A percentile compares a stretch with the other conserved stretches of the same genome.
Evolutionary conservation across 2,113 vertebrate species (phyloP).

Genomic region (Syngnathoides biaculeatus): DNA sequence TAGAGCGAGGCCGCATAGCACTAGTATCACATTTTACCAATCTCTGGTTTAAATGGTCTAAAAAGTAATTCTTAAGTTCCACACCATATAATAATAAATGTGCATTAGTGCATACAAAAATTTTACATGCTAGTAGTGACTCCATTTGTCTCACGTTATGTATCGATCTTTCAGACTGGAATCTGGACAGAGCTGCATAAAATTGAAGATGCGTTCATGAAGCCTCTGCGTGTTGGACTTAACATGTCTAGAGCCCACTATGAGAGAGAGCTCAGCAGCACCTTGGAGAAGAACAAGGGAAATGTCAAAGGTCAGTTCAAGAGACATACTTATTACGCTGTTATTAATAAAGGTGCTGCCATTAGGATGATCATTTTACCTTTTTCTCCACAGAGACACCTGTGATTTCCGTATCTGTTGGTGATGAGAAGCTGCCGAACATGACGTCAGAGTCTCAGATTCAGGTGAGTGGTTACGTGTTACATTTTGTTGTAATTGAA

Average conservation of each 20-base stretch:
- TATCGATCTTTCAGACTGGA: conserved; percentile 75
- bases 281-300: conserved; percentile 67
- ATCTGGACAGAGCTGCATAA: conserved; percentile 86
- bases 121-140: not conserved
- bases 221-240: conserved; percentile 85
- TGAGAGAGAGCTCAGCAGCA: conserved; percentile 86
- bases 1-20: no score
- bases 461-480: conserved; percentile 71
- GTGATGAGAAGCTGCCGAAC: conserved; percentile 79
- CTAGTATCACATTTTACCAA: not conserved
- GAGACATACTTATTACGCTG: not conserved
- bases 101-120: no score
- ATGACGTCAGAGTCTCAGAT: conserved; percentile 89
- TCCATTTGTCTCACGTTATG: not conserved
- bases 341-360: not conserved
- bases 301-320: conserved; percentile 67
- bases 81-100: no score
- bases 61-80: no score
- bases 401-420: conserved; percentile 67
- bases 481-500: not conserved
- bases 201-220: conserved; percentile 84
- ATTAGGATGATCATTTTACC: not conserved
- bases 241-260: conserved; percentile 97
- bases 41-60: not conserved
- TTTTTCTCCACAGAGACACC: conserved; percentile 36